Conservation (phyloP, 2,888 invertebrate species). For the Cataglyphis rosenhaueri region DNA sequence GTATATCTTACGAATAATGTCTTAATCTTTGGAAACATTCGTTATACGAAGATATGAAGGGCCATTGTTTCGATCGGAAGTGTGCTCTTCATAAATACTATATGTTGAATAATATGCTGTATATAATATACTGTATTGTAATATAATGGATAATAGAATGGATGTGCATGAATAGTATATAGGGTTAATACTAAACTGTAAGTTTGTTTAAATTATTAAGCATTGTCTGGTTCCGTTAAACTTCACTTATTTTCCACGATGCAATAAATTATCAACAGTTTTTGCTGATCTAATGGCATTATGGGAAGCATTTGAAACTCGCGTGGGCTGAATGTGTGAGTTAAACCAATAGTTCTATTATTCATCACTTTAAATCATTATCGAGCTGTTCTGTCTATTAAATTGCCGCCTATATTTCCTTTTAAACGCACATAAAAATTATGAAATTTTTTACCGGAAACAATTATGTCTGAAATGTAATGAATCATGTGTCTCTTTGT, state of each 20-base stretch:
- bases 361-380: neutral
- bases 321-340: neutral
- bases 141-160: neutral
- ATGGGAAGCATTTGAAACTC: neutral
- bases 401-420: neutral
- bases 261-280: neutral
- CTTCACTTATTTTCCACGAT: neutral
- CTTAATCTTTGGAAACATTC: slow-evolving; percentile 63
- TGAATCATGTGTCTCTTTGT: neutral
- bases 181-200: neutral
- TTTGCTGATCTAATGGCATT: neutral
- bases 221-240: neutral
- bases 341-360: neutral
- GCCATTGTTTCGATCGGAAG: slow-evolving; percentile 37
- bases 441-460: neutral
- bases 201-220: neutral
- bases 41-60: neutral
- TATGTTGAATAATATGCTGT: neutral
- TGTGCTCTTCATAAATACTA: slow-evolving; percentile 11
- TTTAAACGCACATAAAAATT: neutral
- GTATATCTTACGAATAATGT: slow-evolving; percentile 62
- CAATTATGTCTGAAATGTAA: neutral
- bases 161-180: neutral
- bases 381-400: neutral
- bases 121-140: neutral